Base-by-base conservation (phyloP, 2,888 invertebrate species). In the Rhingia rostrata region DNA sequence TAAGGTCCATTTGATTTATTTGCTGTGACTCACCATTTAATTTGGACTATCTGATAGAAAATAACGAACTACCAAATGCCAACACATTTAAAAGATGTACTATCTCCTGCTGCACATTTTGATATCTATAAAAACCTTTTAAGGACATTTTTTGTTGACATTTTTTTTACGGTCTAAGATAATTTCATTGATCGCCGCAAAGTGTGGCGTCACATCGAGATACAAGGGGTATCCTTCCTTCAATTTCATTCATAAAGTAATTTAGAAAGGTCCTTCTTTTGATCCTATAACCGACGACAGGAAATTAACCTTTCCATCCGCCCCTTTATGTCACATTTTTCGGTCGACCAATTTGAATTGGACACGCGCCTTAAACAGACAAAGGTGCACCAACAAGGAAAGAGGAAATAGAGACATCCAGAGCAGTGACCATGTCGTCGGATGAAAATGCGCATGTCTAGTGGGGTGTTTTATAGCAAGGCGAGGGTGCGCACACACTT, bases 211-310 rank as follows among this genome's bases (percentile, higher is more conserved):
- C 58, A 60, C 35, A 22, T 33, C 54, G 39, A 22, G 22, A 22
- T 22, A 22, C 22, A n/a, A n/a, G 14, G 37, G 43, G 32, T 32
- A 22, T 14, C 14, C 12, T 37, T 58, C 1, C 10, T 14, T 10
- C n/a, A 37, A 2, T 53, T 72, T 64, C 78, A 78, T 78, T 78
- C 78, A 78, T 78, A 61, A 77, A 66, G 4, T 35, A 33, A 56
- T 6, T 12, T 2, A 43, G 14, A 45, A 61, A 56, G 39, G 47
- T 33, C 49, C 54, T 78, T 32, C n/a, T 39, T 58, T 54, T 63
- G 54, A 54, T 63, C 10, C 10, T 56, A n/a, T 7, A 64, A 14
- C 64, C 73, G 73, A 22, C 22, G 22, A 79, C 79, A 66, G 73
- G 73, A 79, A 73, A 53, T 79, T 79, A 73, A 66, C 79, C 58